Conservation (phyloP, 2,888 invertebrate species). For the Phalera bucephala region DNA sequence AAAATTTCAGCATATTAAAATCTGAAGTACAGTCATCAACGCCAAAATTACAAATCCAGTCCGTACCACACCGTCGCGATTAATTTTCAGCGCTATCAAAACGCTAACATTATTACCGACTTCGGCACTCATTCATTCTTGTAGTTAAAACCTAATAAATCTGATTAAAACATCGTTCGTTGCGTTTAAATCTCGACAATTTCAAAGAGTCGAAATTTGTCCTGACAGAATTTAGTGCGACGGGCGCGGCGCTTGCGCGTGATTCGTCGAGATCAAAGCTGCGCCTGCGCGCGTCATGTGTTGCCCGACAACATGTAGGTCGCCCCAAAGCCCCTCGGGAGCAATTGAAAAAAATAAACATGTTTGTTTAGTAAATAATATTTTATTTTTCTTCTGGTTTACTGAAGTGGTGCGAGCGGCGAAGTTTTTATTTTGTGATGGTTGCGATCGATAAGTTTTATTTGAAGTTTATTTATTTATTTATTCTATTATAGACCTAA, state of each 20-base stretch:
- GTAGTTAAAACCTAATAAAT: slow-evolving; percentile 63
- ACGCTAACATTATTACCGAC: slow-evolving; percentile 36
- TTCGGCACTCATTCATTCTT: slow-evolving; percentile 40
- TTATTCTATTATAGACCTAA: no score
- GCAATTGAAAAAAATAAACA: slow-evolving; percentile 58
- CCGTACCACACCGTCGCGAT: slow-evolving; percentile 17
- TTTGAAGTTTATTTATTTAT: no score
- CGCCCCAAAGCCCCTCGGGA: slow-evolving; percentile 59
- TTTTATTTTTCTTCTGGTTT: slow-evolving; percentile 52
- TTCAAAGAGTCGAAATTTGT: slow-evolving; percentile 78
- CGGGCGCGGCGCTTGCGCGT: slow-evolving; percentile 42
- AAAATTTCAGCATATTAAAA: not conserved
- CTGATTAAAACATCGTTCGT: slow-evolving; percentile 58
- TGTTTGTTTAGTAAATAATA: slow-evolving; percentile 76
- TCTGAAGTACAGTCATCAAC: slow-evolving; percentile 2
- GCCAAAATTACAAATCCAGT: slow-evolving; percentile 4
- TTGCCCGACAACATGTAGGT: slow-evolving; percentile 60
- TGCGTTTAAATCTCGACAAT: slow-evolving; percentile 55
- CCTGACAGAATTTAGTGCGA: slow-evolving; percentile 74
- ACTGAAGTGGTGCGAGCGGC: slow-evolving; percentile 18
- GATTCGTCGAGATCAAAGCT: slow-evolving; percentile 55
- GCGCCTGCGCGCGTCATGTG: slow-evolving; percentile 49
- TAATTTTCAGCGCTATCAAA: slow-evolving; percentile 40
- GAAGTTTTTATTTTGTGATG: slow-evolving; percentile 6
- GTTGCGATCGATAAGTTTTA: slow-evolving; percentile 24